Conservation (phyloP, 2,797 vertebrate genomes). For the Dicrostonyx torquatus region DNA sequence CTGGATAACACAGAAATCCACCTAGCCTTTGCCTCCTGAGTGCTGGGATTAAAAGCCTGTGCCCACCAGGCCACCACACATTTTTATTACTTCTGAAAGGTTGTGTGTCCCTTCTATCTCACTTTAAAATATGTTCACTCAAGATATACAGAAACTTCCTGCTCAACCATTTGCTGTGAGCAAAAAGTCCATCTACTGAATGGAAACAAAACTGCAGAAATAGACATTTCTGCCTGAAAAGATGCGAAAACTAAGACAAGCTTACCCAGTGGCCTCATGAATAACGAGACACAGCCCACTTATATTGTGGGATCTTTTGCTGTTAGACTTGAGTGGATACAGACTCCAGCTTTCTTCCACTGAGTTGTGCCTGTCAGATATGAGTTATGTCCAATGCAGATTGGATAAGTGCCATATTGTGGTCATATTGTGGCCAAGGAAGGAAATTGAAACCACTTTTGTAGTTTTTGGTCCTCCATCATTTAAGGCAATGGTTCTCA, state of each 20-base stretch:
- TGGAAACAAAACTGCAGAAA: slow-evolving; percentile 3
- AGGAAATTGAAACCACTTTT: slow-evolving; percentile 47
- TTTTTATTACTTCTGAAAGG: background rate
- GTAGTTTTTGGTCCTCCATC: background rate
- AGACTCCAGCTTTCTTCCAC: background rate
- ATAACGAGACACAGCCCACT: background rate
- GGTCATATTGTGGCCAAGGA: background rate
- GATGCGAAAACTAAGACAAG: background rate
- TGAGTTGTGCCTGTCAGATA: background rate
- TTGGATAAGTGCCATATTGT: background rate
- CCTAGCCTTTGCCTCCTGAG: background rate
- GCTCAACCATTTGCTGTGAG: background rate
- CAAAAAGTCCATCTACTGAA: background rate
- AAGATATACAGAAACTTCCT: background rate
- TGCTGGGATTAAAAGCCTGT: background rate
- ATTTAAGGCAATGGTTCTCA: background rate
- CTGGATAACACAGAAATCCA: background rate
- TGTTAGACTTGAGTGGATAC: background rate
- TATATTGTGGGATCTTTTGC: background rate
- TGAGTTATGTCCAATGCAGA: background rate
- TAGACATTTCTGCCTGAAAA: background rate
- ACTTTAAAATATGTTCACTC: slow-evolving; percentile 13
- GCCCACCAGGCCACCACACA: background rate
- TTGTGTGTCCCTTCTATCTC: background rate
- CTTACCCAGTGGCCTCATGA: background rate